These are phyloP conservation scores for Eclectus roratus DNA, from an alignment of 2,113 vertebrate species.

Conservation along the genomic window DNA sequence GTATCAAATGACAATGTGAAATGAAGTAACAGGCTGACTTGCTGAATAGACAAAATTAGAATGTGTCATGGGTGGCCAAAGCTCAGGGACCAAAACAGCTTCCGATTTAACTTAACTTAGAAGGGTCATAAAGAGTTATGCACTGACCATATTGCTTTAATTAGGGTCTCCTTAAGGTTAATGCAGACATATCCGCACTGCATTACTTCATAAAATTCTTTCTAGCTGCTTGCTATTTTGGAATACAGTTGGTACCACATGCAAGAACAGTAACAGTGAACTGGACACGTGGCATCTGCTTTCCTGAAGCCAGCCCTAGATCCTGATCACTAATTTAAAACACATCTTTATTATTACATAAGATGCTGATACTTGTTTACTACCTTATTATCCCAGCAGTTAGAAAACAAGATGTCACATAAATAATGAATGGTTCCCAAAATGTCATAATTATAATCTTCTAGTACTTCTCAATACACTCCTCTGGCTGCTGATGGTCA, in stretches of 20 bases:
- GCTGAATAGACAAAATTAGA: neutral
- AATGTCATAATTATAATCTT: conserved; percentile 66
- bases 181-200: neutral
- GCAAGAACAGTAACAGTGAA: neutral
- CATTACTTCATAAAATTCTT: neutral
- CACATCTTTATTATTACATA: neutral
- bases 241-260: neutral
- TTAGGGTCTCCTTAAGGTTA: neutral
- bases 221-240: neutral
- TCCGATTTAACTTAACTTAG: neutral
- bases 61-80: neutral
- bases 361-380: conserved; percentile 8
- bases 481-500: conserved; percentile 69
- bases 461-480: conserved; percentile 51
- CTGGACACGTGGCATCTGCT: neutral
- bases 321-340: neutral
- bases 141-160: neutral
- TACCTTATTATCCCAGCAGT: neutral
- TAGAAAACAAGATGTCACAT: conserved; percentile 34
- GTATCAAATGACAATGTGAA: neutral
- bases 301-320: neutral
- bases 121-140: neutral
- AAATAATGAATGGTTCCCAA: conserved; percentile 48
- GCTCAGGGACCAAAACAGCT: neutral
- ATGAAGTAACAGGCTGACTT: neutral